These are phyloP conservation scores for Steinernema khuongi DNA, from an alignment of 1,140 invertebrate species.

Conservation along the genomic window DNA sequence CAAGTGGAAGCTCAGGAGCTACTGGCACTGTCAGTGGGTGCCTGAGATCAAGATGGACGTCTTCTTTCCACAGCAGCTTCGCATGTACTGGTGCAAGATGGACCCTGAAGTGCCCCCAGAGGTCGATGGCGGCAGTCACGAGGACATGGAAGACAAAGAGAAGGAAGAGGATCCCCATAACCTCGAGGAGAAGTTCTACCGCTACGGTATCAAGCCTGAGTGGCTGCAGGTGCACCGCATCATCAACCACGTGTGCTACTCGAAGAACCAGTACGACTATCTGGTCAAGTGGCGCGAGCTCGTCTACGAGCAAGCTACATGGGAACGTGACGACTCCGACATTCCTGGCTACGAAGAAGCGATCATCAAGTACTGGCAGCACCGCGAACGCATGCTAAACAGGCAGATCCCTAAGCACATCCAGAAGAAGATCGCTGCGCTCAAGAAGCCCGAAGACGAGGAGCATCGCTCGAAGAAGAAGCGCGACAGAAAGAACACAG, in stretches of 20 bases:
- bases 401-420: conserved; percentile 58
- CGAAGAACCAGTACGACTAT: conserved; percentile 66
- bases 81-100: conserved; percentile 88
- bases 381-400: conserved; percentile 51
- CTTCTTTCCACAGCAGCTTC: conserved; percentile 85
- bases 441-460: conserved; percentile 63
- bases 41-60: conserved; percentile 89
- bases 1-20: conserved; percentile 91
- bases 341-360: conserved; percentile 78
- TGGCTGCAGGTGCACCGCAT: conserved; percentile 91
- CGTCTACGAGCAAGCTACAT: conserved; percentile 92
- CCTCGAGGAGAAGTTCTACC: conserved; percentile 61
- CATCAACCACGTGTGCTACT: conserved; percentile 72
- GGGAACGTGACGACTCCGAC: conserved; percentile 86
- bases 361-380: conserved; percentile 80
- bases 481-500: conserved; percentile 60
- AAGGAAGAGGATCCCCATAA: conserved; percentile 58
- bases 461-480: conserved; percentile 59
- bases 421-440: conserved; percentile 53
- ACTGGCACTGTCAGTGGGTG: conserved; percentile 98
- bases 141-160: conserved; percentile 66
- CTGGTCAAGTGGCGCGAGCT: conserved; percentile 97
- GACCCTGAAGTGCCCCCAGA: conserved; percentile 98
- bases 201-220: conserved; percentile 91
- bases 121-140: conserved; percentile 71